phyloP scores from a whole-genome alignment of 2,797 vertebrate species.

The Peromyscus eremicus region DNA sequence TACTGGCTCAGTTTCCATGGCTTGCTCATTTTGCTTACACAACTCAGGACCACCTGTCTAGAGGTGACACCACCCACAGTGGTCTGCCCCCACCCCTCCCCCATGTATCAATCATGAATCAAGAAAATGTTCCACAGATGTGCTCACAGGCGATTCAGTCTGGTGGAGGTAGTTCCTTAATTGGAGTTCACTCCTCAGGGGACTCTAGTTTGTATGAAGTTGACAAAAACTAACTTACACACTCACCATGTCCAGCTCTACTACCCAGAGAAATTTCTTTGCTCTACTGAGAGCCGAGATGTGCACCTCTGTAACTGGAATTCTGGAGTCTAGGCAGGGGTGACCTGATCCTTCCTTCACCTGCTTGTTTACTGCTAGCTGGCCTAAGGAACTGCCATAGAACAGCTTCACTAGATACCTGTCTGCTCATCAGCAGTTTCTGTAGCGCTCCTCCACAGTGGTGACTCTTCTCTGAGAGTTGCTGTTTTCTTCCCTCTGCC shows the following conservation, averaged over 20 bases:
- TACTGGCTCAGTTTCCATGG: neutral
- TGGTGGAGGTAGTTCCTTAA: neutral
- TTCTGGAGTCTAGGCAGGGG: neutral
- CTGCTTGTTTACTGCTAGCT: neutral
- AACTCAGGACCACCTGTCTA: neutral
- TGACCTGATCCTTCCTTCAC: conserved; percentile 8
- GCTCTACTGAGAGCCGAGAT: neutral
- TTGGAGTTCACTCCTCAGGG: neutral
- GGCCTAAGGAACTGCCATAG: neutral
- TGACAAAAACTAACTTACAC: neutral
- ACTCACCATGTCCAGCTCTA: neutral
- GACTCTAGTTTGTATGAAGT: neutral
- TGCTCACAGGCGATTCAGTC: neutral
- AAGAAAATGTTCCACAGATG: neutral
- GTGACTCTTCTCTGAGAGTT: neutral
- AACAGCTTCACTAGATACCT: neutral
- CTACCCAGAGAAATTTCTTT: neutral
- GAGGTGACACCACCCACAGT: neutral
- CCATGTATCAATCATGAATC: neutral
- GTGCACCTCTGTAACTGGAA: neutral
- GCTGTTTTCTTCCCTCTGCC: neutral
- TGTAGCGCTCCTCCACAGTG: neutral
- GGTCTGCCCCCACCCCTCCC: neutral
- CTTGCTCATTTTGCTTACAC: neutral
- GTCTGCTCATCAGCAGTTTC: neutral